Evolutionary conservation across 2,113 vertebrate genomes (phyloP).

Genomic region (Grus americana): DNA sequence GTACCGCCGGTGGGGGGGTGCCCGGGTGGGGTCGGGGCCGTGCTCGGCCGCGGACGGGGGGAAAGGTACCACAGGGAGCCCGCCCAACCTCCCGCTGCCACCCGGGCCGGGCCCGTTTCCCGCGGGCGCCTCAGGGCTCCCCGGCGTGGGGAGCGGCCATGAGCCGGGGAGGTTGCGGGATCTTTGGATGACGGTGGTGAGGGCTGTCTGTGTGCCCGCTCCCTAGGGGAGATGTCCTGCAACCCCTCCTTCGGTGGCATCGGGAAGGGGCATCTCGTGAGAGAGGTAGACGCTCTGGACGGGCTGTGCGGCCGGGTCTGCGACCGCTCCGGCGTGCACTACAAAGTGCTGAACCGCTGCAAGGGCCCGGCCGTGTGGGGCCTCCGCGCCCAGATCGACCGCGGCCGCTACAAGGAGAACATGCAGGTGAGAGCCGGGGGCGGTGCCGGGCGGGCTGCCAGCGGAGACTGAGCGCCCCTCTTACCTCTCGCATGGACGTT

Average conservation of each 20-base stretch:
- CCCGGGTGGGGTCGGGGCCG: too few relatives aligned
- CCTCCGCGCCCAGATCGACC: slow-evolving; percentile 91
- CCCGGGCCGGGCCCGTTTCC: too few relatives aligned
- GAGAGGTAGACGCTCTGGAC: slow-evolving; percentile 92
- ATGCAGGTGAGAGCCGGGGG: slow-evolving; percentile 84
- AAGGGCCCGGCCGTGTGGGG: slow-evolving; percentile 98
- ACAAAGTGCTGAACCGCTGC: slow-evolving; percentile 89
- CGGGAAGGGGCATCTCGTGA: slow-evolving; percentile 92
- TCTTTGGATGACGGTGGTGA: not conserved
- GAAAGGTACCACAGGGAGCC: too few relatives aligned
- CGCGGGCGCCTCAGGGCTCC: too few relatives aligned
- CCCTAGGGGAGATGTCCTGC: slow-evolving; percentile 90
- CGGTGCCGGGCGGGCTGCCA: not conserved
- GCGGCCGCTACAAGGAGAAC: slow-evolving; percentile 82
- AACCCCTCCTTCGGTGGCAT: slow-evolving; percentile 95
- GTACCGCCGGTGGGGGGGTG: slow-evolving; percentile 42
- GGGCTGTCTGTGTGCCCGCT: not conserved
- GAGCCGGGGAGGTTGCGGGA: not conserved
- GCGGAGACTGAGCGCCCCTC: not conserved
- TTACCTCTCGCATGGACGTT: not conserved
- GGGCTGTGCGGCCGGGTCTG: slow-evolving; percentile 90
- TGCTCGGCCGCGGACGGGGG: not conserved
- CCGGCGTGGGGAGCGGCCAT: too few relatives aligned
- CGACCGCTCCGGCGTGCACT: slow-evolving; percentile 90
- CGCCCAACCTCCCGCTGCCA: not conserved